A percentile compares a stretch with the other conserved stretches of the same genome.
Evolutionary conservation across 2,797 vertebrate genomes (phyloP).

Genomic region (Pelodytes ibericus): DNA sequence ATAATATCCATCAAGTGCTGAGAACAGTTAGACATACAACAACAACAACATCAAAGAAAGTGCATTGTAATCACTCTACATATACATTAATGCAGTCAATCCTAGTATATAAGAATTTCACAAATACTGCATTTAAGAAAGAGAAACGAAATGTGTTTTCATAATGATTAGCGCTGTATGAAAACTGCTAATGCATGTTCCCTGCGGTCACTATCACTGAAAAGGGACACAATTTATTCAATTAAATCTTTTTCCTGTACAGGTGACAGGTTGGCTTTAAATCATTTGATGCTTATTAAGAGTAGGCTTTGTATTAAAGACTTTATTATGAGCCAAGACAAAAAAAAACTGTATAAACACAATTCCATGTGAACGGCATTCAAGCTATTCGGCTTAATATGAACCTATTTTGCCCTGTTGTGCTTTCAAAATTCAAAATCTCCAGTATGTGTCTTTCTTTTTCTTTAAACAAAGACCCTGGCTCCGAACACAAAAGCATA

Average conservation of each 20-base stretch:
- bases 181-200: constrained; percentile 6
- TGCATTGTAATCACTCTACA: background rate
- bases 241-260: background rate
- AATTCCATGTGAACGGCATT: background rate
- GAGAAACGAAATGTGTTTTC: background rate
- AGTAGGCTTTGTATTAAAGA: background rate
- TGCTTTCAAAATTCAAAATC: too few species aligned
- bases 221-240: constrained; percentile 3
- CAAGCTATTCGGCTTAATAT: background rate
- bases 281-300: constrained; percentile 1
- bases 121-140: background rate
- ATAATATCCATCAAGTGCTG: background rate
- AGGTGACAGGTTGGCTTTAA: background rate
- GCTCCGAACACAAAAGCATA: too few species aligned
- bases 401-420: background rate
- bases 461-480: too few species aligned
- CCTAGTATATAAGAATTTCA: background rate
- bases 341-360: background rate
- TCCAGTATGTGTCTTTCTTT: too few species aligned
- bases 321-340: background rate
- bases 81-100: background rate
- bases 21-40: background rate
- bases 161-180: background rate
- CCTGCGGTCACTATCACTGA: background rate
- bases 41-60: background rate